Evolutionary conservation across 2,113 vertebrate genomes (phyloP).

Genomic region (Blennius ocellaris): DNA sequence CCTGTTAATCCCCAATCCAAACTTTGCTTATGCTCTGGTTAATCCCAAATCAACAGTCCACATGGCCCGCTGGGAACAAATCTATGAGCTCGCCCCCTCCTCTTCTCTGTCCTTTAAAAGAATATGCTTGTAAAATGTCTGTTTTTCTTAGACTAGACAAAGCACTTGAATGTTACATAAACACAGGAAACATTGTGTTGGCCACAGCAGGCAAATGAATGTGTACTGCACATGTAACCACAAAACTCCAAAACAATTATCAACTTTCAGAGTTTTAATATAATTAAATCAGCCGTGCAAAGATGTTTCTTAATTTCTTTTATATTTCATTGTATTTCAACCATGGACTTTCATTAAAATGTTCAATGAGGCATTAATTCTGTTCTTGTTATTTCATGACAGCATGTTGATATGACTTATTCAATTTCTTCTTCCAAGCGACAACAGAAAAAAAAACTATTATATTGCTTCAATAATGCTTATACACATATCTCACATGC

Average conservation of each 20-base stretch:
- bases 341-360: background rate
- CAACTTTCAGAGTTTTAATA: background rate
- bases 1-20: constrained; percentile 76
- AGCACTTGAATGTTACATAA: constrained; percentile 47
- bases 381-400: background rate
- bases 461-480: background rate
- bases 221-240: background rate
- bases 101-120: constrained; percentile 36
- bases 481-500: constrained; percentile 12
- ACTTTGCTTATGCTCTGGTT: constrained; percentile 74
- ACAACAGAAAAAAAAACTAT: constrained; percentile 6
- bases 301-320: background rate
- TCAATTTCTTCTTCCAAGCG: background rate
- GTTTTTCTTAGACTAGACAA: constrained; percentile 44
- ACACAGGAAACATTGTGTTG: constrained; percentile 30
- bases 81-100: constrained; percentile 28
- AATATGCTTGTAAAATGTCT: constrained; percentile 42
- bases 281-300: background rate
- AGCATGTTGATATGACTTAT: background rate
- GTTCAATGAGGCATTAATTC: background rate
- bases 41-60: constrained; percentile 63
- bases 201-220: constrained; percentile 6
- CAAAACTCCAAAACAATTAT: background rate
- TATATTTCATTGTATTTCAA: too few relatives aligned
- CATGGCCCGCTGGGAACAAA: constrained; percentile 55